Base-by-base conservation (phyloP, 1,140 invertebrate genomes). In the Portunus trituberculatus region DNA sequence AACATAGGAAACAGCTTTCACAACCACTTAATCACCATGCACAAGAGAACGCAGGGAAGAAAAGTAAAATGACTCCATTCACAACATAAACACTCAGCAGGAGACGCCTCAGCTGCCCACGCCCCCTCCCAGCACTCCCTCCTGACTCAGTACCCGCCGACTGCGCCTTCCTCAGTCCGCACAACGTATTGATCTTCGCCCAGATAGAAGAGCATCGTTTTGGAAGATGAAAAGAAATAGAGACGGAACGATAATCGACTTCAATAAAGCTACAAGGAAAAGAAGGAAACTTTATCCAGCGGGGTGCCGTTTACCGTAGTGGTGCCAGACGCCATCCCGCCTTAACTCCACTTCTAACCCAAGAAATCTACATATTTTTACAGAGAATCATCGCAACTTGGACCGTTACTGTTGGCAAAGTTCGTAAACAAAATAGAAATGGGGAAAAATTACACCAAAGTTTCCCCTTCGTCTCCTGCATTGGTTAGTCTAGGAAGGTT, bases 151-250 rank as follows among this genome's bases (percentile, higher is more conserved):
- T 59, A 59, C 52, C 67, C 67, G 67, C 20, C 67, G n/a, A 1
- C 67, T n/a, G 20, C 67, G 67, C 67, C 67, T 76, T n/a, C 67
- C 67, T 76, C 67, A 76, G 67, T n/a, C 67, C n/a, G 67, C 20
- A n/a, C 20, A 12, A 2, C 67, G 67, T 76, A 76, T 76, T 76
- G 67, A 76, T 76, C 67, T n/a, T n/a, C 67, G 25, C 67, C 20
- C 10, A 76, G 67, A 76, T 76, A 76, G 67, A 76, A n/a, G 67
- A n/a, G 67, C 20, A 25, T 76, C 67, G 67, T 76, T 76, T 76
- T 76, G 67, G 67, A 76, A 76, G 67, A 76, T 76, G 67, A n/a
- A 76, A 76, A 76, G 67, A 76, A 76, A 76, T 76, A 76, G 67
- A 76, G 67, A n/a, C 52, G 67, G 67, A 76, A n/a, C n/a, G 67